A percentile compares a stretch with the other conserved stretches of the same genome.
Evolutionary conservation across 2,113 vertebrate genomes (phyloP).

Genomic region (Columba janthina): DNA sequence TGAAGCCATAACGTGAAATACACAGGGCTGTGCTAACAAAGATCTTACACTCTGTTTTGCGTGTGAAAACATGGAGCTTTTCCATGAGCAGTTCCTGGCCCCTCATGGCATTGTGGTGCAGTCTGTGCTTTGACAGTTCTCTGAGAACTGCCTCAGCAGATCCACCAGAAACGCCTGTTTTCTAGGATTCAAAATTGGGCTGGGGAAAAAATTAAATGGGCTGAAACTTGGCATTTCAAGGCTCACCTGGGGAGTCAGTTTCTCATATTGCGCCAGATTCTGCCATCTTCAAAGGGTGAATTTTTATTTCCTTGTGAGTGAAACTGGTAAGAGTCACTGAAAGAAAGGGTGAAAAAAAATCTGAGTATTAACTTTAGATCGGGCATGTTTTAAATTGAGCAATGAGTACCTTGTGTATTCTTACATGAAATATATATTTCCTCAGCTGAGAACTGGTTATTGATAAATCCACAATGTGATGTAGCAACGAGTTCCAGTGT

Average conservation of each 20-base stretch:
- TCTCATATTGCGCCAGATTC: background rate
- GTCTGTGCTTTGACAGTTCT: slow-evolving; percentile 10
- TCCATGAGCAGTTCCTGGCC: slow-evolving; percentile 25
- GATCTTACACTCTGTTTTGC: background rate
- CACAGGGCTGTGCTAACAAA: slow-evolving; percentile 45
- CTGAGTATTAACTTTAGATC: background rate
- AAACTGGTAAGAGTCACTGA: background rate
- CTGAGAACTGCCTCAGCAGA: slow-evolving; percentile 19
- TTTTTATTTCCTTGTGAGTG: background rate
- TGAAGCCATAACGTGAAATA: slow-evolving; percentile 34
- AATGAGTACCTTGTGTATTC: background rate
- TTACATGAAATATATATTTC: background rate
- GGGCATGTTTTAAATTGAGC: slow-evolving; percentile 11
- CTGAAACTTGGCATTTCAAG: background rate
- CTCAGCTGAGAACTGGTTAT: slow-evolving; percentile 5
- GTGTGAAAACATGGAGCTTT: slow-evolving; percentile 49
- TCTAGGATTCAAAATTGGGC: slow-evolving; percentile 9
- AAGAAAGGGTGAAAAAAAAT: background rate
- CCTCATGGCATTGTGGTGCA: background rate
- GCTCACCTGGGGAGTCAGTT: background rate
- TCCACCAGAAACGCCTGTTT: background rate
- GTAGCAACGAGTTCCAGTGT: slow-evolving; percentile 25
- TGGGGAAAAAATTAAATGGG: background rate
- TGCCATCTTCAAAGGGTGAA: background rate
- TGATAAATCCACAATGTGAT: slow-evolving; percentile 26